Conservation (phyloP, 2,797 vertebrate genomes). For the Percopsis omiscomaycus region DNA sequence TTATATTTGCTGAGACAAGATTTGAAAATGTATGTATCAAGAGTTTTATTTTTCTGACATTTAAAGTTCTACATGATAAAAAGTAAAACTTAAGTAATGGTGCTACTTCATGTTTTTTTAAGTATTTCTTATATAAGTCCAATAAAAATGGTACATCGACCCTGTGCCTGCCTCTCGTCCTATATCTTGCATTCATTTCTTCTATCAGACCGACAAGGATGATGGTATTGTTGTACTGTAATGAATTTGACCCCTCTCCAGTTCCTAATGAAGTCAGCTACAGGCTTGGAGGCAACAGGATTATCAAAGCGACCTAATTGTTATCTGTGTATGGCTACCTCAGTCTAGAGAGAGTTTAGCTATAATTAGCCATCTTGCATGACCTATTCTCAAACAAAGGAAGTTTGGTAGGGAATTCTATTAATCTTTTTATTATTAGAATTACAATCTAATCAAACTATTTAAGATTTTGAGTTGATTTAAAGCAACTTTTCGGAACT, state of each 20-base stretch:
- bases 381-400: constrained; percentile 33
- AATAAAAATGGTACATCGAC: constrained; percentile 93
- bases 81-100: constrained; percentile 98
- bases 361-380: constrained; percentile 35
- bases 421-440: background rate
- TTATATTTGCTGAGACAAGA: constrained; percentile 99
- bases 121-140: constrained; percentile 99
- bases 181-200: background rate
- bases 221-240: background rate
- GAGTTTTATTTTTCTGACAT: constrained; percentile 99
- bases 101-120: constrained; percentile 99
- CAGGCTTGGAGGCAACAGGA: constrained; percentile 15
- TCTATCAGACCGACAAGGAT: background rate
- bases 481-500: no score
- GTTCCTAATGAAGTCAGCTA: constrained; percentile 21
- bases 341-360: constrained; percentile 16
- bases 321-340: constrained; percentile 12
- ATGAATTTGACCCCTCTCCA: constrained; percentile 24
- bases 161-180: constrained; percentile 47
- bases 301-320: constrained; percentile 46
- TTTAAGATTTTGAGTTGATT: no score
- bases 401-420: constrained; percentile 10
- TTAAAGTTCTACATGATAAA: constrained; percentile 99
- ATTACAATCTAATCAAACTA: no score
- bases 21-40: constrained; percentile 98